Conservation (phyloP, 2,113 vertebrate genomes). For the Barnardius zonarius region DNA sequence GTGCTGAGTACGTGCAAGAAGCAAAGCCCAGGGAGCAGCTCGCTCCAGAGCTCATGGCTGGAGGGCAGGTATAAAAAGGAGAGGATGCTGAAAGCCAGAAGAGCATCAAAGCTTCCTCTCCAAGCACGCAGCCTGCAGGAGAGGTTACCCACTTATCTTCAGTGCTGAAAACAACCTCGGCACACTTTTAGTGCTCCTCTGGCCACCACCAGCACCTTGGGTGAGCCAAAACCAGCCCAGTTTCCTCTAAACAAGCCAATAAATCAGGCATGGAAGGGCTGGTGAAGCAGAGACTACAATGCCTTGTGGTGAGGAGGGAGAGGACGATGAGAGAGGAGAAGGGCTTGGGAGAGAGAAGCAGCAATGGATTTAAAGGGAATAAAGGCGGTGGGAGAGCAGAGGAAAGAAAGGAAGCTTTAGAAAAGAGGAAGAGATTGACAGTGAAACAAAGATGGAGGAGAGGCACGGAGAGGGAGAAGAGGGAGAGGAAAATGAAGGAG, state of each 20-base stretch:
- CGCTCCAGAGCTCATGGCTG: background rate
- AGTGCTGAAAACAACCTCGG: background rate
- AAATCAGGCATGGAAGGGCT: constrained; percentile 25
- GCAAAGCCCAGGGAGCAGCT: background rate
- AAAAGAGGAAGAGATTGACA: constrained; percentile 31
- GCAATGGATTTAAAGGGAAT: background rate
- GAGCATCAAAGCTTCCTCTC: background rate
- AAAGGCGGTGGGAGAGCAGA: background rate
- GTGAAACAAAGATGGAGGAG: constrained; percentile 37
- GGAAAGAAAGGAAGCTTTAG: background rate
- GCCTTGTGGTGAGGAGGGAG: background rate
- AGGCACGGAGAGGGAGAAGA: background rate
- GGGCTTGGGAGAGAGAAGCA: background rate
- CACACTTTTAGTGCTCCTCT: background rate
- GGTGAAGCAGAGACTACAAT: constrained; percentile 14
- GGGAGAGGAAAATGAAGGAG: background rate
- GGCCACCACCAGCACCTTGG: background rate
- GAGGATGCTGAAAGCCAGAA: background rate
- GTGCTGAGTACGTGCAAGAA: background rate
- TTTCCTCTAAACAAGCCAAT: constrained; percentile 4
- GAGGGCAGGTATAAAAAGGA: background rate
- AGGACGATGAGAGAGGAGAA: constrained; percentile 1
- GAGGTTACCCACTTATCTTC: background rate
- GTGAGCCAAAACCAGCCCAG: background rate
- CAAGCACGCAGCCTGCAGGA: background rate